Percentiles rank a stretch among this genome's conserved stretches.
phyloP scores from a whole-genome alignment of 2,888 invertebrate genomes.

The Rhorus exstirpatorius region DNA sequence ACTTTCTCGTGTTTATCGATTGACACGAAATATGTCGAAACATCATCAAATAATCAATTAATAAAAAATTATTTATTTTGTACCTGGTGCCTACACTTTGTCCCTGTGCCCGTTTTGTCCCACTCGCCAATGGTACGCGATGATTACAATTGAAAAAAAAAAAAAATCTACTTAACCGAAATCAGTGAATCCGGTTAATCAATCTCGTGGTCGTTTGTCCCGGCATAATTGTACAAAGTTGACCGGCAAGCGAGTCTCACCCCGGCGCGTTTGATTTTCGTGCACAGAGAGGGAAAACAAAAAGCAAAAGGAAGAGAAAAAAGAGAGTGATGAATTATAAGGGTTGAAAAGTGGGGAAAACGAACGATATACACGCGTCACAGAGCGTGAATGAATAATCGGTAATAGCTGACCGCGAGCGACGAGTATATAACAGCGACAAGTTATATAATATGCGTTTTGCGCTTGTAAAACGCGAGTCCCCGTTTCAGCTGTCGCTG shows the following conservation, averaged over 20 bases:
- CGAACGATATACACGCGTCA: conserved; percentile 50
- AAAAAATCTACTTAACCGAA: neutral
- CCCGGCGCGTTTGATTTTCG: neutral
- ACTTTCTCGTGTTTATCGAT: too few relatives aligned
- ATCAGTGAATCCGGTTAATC: conserved; percentile 42
- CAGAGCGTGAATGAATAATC: conserved; percentile 64
- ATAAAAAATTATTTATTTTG: too few relatives aligned
- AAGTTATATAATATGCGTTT: conserved; percentile 43
- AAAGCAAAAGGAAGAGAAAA: conserved; percentile 13
- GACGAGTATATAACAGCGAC: conserved; percentile 49
- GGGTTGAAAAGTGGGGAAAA: neutral
- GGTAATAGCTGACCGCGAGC: conserved; percentile 48
- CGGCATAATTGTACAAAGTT: conserved; percentile 51
- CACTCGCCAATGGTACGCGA: too few relatives aligned
- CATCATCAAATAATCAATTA: too few relatives aligned
- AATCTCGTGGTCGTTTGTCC: conserved; percentile 12
- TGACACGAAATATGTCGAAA: too few relatives aligned
- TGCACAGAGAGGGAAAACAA: conserved; percentile 8
- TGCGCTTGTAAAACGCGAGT: conserved; percentile 25
- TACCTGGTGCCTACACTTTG: too few relatives aligned
- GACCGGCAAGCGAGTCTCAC: neutral
- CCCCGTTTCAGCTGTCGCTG: conserved; percentile 8
- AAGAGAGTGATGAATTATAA: conserved; percentile 6
- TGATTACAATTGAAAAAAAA: too few relatives aligned
- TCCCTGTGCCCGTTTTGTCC: too few relatives aligned